Conservation (phyloP, 2,797 vertebrate species). For the Telmatherina bonti region DNA sequence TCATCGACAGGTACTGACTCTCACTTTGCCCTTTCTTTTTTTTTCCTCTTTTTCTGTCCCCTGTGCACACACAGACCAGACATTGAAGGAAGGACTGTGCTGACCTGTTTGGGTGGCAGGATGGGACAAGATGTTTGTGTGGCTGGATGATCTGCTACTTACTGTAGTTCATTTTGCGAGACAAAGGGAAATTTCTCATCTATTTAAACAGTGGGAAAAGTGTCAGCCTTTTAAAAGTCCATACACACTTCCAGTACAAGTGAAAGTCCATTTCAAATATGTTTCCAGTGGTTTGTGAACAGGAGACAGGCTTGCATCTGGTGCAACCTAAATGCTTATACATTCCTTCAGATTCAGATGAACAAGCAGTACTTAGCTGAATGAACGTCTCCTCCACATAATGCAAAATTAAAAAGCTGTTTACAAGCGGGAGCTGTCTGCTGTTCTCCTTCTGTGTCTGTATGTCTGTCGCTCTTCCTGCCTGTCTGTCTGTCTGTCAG, state of each 20-base stretch:
- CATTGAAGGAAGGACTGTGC: slow-evolving; percentile 11
- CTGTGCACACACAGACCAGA: slow-evolving; percentile 23
- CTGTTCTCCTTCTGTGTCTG: slow-evolving; percentile 29
- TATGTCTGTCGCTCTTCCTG: slow-evolving; percentile 39
- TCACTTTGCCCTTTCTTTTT: slow-evolving; percentile 43
- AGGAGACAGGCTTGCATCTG: slow-evolving; percentile 17
- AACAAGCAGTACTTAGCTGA: slow-evolving; percentile 47
- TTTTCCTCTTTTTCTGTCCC: not conserved
- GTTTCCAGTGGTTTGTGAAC: slow-evolving; percentile 26
- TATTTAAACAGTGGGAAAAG: slow-evolving; percentile 30
- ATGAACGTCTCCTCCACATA: slow-evolving; percentile 46
- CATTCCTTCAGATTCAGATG: slow-evolving; percentile 44
- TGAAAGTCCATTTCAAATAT: slow-evolving; percentile 2
- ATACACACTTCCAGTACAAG: slow-evolving; percentile 11
- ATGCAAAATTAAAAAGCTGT: slow-evolving; percentile 55
- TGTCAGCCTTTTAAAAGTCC: slow-evolving; percentile 15
- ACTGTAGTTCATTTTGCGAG: slow-evolving; percentile 18
- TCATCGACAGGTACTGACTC: slow-evolving; percentile 98
- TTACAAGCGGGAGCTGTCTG: slow-evolving; percentile 45
- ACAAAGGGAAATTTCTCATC: slow-evolving; percentile 18
- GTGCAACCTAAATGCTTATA: slow-evolving; percentile 17
- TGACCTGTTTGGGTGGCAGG: slow-evolving; percentile 47
- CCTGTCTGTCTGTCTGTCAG: slow-evolving; percentile 45
- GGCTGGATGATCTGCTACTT: slow-evolving; percentile 52
- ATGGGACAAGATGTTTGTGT: slow-evolving; percentile 39